Conservation (phyloP, 2,797 vertebrate genomes). For the Myotis daubentonii region DNA sequence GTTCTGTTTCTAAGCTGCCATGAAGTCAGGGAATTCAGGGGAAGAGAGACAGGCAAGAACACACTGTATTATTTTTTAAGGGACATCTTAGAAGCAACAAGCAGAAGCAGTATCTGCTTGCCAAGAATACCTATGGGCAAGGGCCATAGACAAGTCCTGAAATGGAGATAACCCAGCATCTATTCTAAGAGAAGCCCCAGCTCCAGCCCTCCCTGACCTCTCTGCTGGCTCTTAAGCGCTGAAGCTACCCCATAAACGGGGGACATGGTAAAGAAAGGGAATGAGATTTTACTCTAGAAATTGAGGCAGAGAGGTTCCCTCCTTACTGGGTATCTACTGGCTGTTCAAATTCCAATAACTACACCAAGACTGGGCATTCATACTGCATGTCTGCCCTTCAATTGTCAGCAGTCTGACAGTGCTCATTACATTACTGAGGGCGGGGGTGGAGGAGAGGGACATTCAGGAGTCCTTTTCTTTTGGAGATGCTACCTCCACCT, state of each 20-base stretch:
- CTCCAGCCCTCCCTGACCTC: background rate
- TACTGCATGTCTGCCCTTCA: background rate
- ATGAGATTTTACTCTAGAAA: background rate
- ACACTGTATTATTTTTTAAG: conserved; percentile 11
- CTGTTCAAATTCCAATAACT: conserved; percentile 9
- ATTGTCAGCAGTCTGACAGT: background rate
- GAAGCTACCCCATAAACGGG: background rate
- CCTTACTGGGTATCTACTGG: background rate
- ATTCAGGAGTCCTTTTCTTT: background rate
- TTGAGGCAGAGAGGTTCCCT: background rate
- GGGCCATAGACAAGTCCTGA: background rate
- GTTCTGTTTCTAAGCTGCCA: background rate
- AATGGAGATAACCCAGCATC: background rate
- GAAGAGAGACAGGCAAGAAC: background rate
- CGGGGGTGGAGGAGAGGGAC: background rate
- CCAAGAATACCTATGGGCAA: background rate
- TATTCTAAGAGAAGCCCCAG: background rate
- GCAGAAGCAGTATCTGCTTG: background rate
- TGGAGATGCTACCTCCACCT: background rate
- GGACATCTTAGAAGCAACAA: conserved; percentile 23
- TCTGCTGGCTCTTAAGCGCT: background rate
- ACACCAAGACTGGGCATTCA: background rate
- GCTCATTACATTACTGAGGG: background rate
- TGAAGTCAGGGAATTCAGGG: background rate
- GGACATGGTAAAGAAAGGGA: background rate